Percentiles rank a stretch among this genome's conserved stretches.
These are phyloP conservation scores for Enteromius anoplus DNA, from an alignment of 2,797 vertebrate species.

Conservation along the genomic window DNA sequence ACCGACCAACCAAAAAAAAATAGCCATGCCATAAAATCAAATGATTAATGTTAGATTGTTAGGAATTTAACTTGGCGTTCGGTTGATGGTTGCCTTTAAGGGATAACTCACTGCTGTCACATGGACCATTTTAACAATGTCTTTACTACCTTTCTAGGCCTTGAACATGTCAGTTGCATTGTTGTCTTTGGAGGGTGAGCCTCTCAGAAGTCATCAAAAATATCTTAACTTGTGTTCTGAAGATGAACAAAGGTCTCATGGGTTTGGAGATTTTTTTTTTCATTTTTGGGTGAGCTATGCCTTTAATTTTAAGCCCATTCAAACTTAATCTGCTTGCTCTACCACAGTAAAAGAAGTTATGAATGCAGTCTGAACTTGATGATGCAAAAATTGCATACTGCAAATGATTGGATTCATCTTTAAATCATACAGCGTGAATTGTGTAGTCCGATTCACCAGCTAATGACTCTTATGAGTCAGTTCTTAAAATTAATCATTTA, in stretches of 20 bases:
- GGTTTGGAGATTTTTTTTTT: background rate
- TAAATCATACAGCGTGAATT: background rate
- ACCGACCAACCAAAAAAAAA: slow-evolving; percentile 4
- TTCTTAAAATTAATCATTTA: background rate
- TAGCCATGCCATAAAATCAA: background rate
- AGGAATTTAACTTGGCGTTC: background rate
- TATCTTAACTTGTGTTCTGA: background rate
- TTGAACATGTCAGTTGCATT: background rate
- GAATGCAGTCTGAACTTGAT: background rate
- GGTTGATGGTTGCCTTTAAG: background rate
- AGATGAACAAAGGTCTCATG: background rate
- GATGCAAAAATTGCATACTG: background rate
- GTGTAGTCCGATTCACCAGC: background rate
- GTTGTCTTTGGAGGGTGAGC: background rate
- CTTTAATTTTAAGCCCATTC: background rate
- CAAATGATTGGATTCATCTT: background rate
- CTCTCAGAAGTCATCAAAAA: no score
- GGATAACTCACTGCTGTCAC: background rate
- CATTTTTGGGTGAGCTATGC: background rate
- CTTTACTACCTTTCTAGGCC: background rate
- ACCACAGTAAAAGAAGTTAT: background rate
- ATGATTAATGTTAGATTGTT: background rate
- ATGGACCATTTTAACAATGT: background rate
- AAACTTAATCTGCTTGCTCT: background rate
- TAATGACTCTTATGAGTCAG: background rate